Percentiles rank a stretch among this genome's conserved stretches.
Evolutionary conservation across 1,140 invertebrate genomes (phyloP).

Genomic region (Holcopasites calliopsidis): DNA sequence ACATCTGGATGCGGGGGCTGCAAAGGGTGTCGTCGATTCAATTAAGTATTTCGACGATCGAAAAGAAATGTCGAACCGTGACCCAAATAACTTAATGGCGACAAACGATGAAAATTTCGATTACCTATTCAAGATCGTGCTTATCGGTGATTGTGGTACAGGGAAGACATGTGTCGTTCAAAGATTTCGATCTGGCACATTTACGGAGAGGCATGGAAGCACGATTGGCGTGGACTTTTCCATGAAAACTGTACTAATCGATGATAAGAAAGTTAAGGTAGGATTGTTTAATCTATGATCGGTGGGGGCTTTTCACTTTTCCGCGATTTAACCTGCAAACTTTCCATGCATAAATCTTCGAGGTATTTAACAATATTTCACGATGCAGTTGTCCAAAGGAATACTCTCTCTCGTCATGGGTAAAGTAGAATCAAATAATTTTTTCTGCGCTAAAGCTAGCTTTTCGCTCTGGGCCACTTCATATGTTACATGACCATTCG

Average conservation of each 20-base stretch:
- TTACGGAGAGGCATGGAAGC: conserved; percentile 94
- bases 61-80: conserved; percentile 79
- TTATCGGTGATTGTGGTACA: conserved; percentile 91
- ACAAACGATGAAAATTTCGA: conserved; percentile 87
- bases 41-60: conserved; percentile 7
- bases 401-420: not conserved
- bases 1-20: not conserved
- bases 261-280: conserved; percentile 96
- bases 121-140: conserved; percentile 91
- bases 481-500: not conserved
- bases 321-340: not conserved
- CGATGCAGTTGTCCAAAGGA: not conserved
- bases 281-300: conserved; percentile 32
- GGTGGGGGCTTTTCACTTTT: not conserved
- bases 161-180: conserved; percentile 94
- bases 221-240: conserved; percentile 98
- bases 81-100: conserved; percentile 81
- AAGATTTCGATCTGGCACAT: conserved; percentile 95
- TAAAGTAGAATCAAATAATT: not conserved
- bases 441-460: not conserved
- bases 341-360: not conserved
- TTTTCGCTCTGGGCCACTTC: not conserved
- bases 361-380: not conserved
- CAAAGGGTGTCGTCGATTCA: conserved; percentile 20
- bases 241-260: conserved; percentile 96